Evolutionary conservation across 2,113 vertebrate species (phyloP).

Genomic region (Spea bombifrons): DNA sequence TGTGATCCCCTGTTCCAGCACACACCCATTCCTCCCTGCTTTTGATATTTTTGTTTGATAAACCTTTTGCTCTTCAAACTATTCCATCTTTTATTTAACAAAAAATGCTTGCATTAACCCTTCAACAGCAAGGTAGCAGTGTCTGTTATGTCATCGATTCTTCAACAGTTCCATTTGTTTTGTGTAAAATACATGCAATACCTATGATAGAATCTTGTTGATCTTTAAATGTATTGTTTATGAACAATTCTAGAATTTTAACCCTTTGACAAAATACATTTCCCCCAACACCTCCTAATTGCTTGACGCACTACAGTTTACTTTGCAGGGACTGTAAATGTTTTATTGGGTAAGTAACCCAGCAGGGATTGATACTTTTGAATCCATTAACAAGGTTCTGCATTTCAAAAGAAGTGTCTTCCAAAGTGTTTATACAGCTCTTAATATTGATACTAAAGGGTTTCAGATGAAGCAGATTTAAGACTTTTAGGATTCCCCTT

Average conservation of each 20-base stretch:
- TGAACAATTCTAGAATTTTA: too few species aligned
- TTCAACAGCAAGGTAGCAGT: too few species aligned
- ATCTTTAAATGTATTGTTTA: too few species aligned
- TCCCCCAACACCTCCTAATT: too few species aligned
- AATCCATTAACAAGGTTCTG: neutral
- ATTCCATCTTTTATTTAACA: neutral
- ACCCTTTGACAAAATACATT: too few species aligned
- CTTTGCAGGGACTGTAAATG: too few species aligned
- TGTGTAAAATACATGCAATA: too few species aligned
- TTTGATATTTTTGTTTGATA: slow-evolving; percentile 18
- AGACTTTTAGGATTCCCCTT: slow-evolving; percentile 52
- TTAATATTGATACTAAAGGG: slow-evolving; percentile 43
- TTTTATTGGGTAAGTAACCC: too few species aligned
- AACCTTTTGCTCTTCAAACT: neutral
- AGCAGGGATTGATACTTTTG: neutral
- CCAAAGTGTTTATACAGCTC: slow-evolving; percentile 40
- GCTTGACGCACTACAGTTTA: neutral
- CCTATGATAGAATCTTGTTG: too few species aligned
- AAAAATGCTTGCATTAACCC: too few species aligned
- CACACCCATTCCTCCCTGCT: slow-evolving; percentile 15
- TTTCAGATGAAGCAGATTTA: slow-evolving; percentile 31
- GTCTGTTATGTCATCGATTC: too few species aligned
- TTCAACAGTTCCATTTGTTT: too few species aligned
- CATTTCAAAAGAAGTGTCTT: neutral
- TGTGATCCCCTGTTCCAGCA: neutral